These are phyloP conservation scores for Eciton burchellii DNA, from an alignment of 1,140 invertebrate species.

Conservation along the genomic window DNA sequence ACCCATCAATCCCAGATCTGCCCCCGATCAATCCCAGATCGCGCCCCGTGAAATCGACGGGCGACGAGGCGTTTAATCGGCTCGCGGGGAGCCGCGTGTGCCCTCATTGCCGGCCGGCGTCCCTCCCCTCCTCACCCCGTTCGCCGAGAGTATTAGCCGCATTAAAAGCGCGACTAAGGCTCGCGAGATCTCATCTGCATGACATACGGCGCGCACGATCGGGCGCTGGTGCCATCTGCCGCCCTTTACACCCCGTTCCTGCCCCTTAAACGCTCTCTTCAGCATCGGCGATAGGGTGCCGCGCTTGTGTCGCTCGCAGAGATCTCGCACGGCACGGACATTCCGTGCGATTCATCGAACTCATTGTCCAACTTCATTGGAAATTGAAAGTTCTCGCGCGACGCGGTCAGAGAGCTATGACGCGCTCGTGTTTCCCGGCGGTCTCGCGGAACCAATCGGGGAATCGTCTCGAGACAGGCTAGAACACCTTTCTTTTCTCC, in stretches of 20 bases:
- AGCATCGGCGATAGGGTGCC: conserved; percentile 11
- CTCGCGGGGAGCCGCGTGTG: neutral
- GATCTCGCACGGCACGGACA: neutral
- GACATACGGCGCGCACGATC: conserved; percentile 76
- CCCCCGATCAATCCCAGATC: conserved; percentile 24
- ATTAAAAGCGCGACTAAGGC: conserved; percentile 70
- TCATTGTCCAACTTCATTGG: neutral
- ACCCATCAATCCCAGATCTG: conserved; percentile 28
- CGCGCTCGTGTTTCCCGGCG: neutral
- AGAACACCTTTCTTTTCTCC: conserved; percentile 44
- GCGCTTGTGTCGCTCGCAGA: neutral
- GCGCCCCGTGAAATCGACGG: conserved; percentile 48
- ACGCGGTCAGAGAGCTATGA: conserved; percentile 1
- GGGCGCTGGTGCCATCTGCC: conserved; percentile 74
- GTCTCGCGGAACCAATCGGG: neutral
- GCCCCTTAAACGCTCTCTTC: conserved; percentile 18
- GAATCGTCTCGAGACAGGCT: conserved; percentile 51
- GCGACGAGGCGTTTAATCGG: conserved; percentile 60
- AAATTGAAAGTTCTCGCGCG: neutral
- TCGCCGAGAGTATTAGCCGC: conserved; percentile 73
- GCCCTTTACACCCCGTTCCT: conserved; percentile 57
- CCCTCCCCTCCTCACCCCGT: conserved; percentile 61
- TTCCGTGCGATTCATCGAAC: neutral
- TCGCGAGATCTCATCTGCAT: conserved; percentile 75
- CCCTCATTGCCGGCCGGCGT: too few relatives aligned